phyloP scores from a whole-genome alignment of 1,140 invertebrate species.

The Sinonovacula constricta region DNA sequence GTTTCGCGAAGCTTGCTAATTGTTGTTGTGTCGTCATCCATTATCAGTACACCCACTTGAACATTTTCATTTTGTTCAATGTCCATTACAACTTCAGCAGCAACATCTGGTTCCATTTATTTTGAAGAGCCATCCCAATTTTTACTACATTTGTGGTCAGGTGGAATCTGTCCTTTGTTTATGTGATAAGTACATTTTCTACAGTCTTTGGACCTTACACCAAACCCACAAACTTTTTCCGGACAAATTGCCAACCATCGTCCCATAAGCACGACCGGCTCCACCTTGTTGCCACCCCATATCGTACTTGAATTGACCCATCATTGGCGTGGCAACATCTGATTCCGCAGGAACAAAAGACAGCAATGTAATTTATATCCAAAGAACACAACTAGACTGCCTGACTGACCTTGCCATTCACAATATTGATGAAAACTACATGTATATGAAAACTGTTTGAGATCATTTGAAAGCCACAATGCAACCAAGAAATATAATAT shows the following conservation, averaged over 20 bases:
- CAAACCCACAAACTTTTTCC: conserved; percentile 9
- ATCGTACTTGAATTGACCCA: conserved; percentile 15
- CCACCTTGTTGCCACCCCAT: conserved; percentile 32
- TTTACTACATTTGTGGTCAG: conserved; percentile 23
- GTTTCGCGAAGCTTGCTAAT: conserved; percentile 13
- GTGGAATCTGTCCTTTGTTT: neutral
- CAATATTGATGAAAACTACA: too few relatives aligned
- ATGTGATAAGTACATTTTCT: neutral
- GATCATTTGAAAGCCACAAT: neutral
- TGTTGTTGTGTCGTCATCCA: conserved; percentile 40
- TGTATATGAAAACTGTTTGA: too few relatives aligned
- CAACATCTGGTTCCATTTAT: conserved; percentile 33
- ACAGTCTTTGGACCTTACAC: conserved; percentile 13
- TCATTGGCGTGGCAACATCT: neutral
- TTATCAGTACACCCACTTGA: conserved; percentile 13
- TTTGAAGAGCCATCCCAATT: conserved; percentile 36
- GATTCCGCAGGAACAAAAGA: too few relatives aligned
- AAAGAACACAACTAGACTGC: neutral
- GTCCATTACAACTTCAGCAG: neutral
- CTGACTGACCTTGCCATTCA: too few relatives aligned
- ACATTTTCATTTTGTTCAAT: conserved; percentile 22
- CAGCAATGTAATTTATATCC: neutral
- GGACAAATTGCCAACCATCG: conserved; percentile 16
- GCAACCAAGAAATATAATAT: neutral
- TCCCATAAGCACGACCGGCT: neutral